Evolutionary conservation across 2,888 invertebrate genomes (phyloP), one percentile per base, ranked within the genome.

Genomic region (Sycophila texana): DNA sequence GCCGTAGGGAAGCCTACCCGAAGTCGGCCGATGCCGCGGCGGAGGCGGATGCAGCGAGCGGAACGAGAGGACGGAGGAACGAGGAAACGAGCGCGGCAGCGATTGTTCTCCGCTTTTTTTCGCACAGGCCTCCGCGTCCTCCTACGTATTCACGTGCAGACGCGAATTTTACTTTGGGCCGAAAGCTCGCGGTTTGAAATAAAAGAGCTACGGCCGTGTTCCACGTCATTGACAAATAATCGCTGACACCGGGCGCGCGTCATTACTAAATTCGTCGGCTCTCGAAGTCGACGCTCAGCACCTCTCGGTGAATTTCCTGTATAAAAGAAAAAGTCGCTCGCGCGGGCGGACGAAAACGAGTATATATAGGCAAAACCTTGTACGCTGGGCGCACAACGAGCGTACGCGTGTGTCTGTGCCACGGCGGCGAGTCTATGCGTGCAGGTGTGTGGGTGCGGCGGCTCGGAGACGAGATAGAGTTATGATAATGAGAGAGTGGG

Each of bases 401-500:
- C 14, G 16, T 3, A 14, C 14, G 53, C n/a, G n/a, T n/a, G n/a
- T 5, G 16, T 53, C 14, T 16, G n/a, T 14, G 53, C n/a, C n/a
- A n/a, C n/a, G n/a, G n/a, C n/a, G n/a, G 53, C 53, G 16, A 2
- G 53, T 0, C 10, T 10, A 7, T 39, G 7, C 4, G 0, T 14
- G 16, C 14, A n/a, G 16, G n/a, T n/a, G n/a, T n/a, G 16, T 53
- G 14, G n/a, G n/a, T 53, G n/a, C n/a, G n/a, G 16, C 16, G 14
- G 53, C 53, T 2, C 53, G 53, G 16, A 39, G 39, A 10, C 5
- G 10, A 39, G 39, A 39, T 39, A 39, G 39, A 39, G 39, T 39
- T 39, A 18, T 58, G 20, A 58, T 20, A 58, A 58, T 58, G 39
- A 61, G 63, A 53, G 63, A 58, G 63, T 30, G 63, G 57, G 13